Conservation (phyloP, 2,888 invertebrate species). For the Tachina lurida region DNA sequence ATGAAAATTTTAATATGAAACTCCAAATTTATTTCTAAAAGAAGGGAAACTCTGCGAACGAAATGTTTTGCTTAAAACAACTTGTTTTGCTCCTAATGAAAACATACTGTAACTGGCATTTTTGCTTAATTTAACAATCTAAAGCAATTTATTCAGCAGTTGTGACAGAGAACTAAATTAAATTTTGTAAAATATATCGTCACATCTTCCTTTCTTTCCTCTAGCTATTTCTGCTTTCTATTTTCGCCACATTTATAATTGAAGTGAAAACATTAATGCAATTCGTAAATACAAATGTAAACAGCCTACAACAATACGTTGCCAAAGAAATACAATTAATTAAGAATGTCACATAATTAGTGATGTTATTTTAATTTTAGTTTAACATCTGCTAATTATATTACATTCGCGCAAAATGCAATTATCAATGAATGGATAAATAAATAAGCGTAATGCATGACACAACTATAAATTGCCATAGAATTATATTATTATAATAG, state of each 20-base stretch:
- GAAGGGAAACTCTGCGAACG: too few species aligned
- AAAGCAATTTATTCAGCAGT: too few species aligned
- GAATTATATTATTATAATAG: constrained; percentile 16
- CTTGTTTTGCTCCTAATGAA: too few species aligned
- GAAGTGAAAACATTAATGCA: not conserved
- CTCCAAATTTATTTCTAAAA: too few species aligned
- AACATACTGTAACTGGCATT: too few species aligned
- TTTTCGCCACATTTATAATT: not conserved
- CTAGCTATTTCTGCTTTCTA: not conserved
- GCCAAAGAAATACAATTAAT: constrained; percentile 58
- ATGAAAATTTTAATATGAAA: too few species aligned
- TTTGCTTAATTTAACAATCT: too few species aligned
- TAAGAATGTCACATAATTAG: constrained; percentile 55
- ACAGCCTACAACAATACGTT: not conserved
- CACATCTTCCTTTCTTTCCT: not conserved
- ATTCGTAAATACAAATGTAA: constrained; percentile 9
- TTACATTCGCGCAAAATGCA: constrained; percentile 8
- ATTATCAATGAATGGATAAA: constrained; percentile 27
- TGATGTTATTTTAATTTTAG: constrained; percentile 52
- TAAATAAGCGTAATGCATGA: not conserved
- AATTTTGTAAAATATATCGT: not conserved
- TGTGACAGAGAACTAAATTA: not conserved
- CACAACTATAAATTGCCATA: constrained; percentile 8
- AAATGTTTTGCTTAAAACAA: too few species aligned
- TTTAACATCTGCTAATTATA: constrained; percentile 50